Evolutionary conservation across 2,888 invertebrate genomes (phyloP).

Genomic region (Mesorhabditis spiculigera): DNA sequence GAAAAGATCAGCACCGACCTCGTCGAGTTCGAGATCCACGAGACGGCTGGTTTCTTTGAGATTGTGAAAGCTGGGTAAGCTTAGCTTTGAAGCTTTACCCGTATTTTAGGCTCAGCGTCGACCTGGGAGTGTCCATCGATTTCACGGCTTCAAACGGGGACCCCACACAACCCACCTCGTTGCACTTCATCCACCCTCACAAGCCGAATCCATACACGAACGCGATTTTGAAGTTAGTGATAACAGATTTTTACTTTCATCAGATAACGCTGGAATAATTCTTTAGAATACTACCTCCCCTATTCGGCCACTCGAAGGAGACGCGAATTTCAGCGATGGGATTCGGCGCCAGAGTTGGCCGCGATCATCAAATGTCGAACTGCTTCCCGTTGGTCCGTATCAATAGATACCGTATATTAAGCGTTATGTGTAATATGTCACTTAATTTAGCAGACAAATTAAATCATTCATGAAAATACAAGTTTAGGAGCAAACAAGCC

Average conservation of each 20-base stretch:
- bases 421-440: neutral
- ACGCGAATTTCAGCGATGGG: conserved; percentile 65
- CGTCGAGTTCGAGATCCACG: conserved; percentile 22
- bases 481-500: conserved; percentile 63
- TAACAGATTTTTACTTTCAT: neutral
- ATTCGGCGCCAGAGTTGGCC: conserved; percentile 63
- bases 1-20: conserved; percentile 39
- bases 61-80: conserved; percentile 33
- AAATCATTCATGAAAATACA: neutral
- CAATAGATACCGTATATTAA: neutral
- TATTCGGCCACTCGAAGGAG: conserved; percentile 58
- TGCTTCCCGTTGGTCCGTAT: conserved; percentile 53
- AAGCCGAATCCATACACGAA: conserved; percentile 62
- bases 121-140: conserved; percentile 63
- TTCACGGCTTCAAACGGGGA: conserved; percentile 64
- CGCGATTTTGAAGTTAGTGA: conserved; percentile 56
- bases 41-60: conserved; percentile 37
- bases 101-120: conserved; percentile 59
- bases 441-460: neutral
- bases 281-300: neutral
- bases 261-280: neutral
- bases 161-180: conserved; percentile 57
- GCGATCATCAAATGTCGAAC: conserved; percentile 20
- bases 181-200: conserved; percentile 62
- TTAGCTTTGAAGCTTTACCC: neutral